Evolutionary conservation across 2,797 vertebrate species (phyloP).

Genomic region (Megaceryle alcyon): DNA sequence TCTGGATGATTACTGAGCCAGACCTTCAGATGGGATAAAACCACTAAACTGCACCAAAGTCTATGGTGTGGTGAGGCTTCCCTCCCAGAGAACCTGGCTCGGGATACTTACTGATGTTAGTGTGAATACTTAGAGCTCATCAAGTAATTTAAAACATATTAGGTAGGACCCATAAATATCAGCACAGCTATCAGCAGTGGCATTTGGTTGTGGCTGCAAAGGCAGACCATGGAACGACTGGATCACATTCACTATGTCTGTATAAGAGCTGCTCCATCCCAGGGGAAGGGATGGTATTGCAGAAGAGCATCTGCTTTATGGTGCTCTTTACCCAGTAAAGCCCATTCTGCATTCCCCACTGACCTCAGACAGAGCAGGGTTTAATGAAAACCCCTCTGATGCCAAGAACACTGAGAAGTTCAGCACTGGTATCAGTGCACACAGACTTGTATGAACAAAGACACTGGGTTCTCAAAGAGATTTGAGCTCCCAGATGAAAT

Average conservation of each 20-base stretch:
- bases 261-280: background rate
- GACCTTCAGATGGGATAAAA: conserved; percentile 30
- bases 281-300: background rate
- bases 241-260: background rate
- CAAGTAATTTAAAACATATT: conserved; percentile 11
- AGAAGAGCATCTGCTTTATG: background rate
- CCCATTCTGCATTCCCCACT: background rate
- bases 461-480: background rate
- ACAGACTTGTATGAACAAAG: background rate
- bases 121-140: background rate
- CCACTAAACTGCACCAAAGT: background rate
- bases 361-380: background rate
- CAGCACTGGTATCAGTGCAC: fast-evolving
- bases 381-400: background rate
- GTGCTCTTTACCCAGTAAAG: background rate
- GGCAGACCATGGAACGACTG: background rate
- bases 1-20: conserved; percentile 17
- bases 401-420: background rate
- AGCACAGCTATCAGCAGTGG: background rate
- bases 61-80: background rate
- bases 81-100: background rate
- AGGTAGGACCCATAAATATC: conserved; percentile 12
- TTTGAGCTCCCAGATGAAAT: background rate
- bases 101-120: background rate
- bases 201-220: background rate